Evolutionary conservation across 2,888 invertebrate genomes (phyloP).

Genomic region (Polylopha cassiicola): DNA sequence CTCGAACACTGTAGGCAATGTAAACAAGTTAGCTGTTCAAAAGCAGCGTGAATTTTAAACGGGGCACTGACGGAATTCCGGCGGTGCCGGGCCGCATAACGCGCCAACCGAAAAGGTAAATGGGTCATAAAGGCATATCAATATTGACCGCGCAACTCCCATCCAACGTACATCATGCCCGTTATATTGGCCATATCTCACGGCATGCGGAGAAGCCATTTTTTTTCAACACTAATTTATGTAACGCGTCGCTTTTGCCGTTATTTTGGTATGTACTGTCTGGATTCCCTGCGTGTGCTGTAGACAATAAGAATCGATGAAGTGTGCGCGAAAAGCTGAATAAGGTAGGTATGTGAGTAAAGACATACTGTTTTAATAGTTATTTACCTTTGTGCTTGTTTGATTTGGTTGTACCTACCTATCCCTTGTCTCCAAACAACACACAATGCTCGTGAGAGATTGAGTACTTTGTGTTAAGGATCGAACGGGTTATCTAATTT

Average conservation of each 20-base stretch:
- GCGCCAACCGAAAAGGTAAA: conserved; percentile 63
- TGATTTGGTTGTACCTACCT: too few species aligned
- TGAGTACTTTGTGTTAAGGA: too few species aligned
- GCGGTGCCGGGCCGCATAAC: conserved; percentile 37
- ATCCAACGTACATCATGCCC: conserved; percentile 55
- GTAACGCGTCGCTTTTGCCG: conserved; percentile 37
- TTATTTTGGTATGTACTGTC: too few species aligned
- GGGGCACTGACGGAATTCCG: conserved; percentile 52
- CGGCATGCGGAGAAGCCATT: conserved; percentile 50
- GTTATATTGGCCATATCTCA: conserved; percentile 62
- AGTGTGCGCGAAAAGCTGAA: too few species aligned
- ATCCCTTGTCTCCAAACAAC: too few species aligned
- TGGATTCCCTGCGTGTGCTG: too few species aligned
- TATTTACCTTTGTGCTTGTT: too few species aligned
- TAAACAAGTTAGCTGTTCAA: conserved; percentile 49
- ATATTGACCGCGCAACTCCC: conserved; percentile 65
- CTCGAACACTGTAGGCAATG: conserved; percentile 27
- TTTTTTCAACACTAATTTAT: conserved; percentile 55
- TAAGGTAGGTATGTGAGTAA: too few species aligned
- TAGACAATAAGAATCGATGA: too few species aligned
- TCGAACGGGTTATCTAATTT: too few species aligned
- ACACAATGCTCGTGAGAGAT: too few species aligned
- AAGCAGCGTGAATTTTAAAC: conserved; percentile 56
- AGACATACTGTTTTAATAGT: too few species aligned
- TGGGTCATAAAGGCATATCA: conserved; percentile 72